These are phyloP conservation scores for Synergus itoensis DNA, from an alignment of 2,888 invertebrate species.

Conservation along the genomic window DNA sequence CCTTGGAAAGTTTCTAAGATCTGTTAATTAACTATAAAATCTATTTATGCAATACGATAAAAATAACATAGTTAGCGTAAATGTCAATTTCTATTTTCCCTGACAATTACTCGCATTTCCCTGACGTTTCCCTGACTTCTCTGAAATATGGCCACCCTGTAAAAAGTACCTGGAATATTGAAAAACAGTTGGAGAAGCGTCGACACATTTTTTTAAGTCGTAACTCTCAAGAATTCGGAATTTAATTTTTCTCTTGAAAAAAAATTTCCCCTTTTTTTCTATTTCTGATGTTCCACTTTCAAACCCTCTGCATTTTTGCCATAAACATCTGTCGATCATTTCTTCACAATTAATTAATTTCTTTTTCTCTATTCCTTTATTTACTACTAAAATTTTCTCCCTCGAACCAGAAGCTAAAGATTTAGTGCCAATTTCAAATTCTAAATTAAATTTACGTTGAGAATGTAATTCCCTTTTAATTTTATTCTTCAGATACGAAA, in stretches of 20 bases:
- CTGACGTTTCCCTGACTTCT: no score
- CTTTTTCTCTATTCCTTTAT: not conserved
- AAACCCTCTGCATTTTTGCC: slow-evolving; percentile 68
- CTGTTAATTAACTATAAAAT: no score
- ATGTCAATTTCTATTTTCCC: no score
- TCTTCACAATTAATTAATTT: slow-evolving; percentile 24
- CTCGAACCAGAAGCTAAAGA: not conserved
- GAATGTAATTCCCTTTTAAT: slow-evolving; percentile 8
- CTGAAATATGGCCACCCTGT: no score
- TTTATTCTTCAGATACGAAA: slow-evolving; percentile 64
- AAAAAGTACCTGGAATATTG: slow-evolving; percentile 76
- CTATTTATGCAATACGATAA: no score
- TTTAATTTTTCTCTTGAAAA: slow-evolving; percentile 48
- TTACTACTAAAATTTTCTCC: not conserved
- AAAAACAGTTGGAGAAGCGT: slow-evolving; percentile 85
- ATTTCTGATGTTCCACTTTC: slow-evolving; percentile 38
- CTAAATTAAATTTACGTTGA: slow-evolving; percentile 41
- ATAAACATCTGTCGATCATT: slow-evolving; percentile 50
- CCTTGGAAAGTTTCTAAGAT: no score
- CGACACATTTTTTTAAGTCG: slow-evolving; percentile 89
- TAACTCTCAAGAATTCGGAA: slow-evolving; percentile 78
- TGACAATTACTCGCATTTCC: no score
- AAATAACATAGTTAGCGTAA: no score
- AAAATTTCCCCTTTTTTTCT: slow-evolving; percentile 22
- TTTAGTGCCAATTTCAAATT: slow-evolving; percentile 1